These are phyloP conservation scores for Pluvialis apricaria DNA, from an alignment of 2,113 vertebrate species.

Conservation along the genomic window DNA sequence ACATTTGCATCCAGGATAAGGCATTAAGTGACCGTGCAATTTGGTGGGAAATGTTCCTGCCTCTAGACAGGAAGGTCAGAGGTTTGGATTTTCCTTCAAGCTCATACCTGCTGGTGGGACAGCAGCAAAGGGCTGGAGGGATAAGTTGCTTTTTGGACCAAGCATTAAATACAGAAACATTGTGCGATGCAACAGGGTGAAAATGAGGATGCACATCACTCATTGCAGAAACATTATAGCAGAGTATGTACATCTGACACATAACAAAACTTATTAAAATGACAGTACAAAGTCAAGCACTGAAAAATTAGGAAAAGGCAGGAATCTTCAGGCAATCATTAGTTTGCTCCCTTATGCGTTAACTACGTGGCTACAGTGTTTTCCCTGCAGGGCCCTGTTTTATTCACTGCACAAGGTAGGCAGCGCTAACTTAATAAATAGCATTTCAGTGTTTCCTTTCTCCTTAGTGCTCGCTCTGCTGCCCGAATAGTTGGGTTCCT, in stretches of 20 bases:
- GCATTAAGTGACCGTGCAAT: not conserved
- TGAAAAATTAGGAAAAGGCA: slow-evolving; percentile 38
- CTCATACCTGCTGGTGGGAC: not conserved
- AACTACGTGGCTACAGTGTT: not conserved
- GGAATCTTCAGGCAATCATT: slow-evolving; percentile 46
- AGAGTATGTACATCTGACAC: not conserved
- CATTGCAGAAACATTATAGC: not conserved
- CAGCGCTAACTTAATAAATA: not conserved
- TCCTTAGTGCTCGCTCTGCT: not conserved
- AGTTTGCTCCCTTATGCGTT: slow-evolving; percentile 2
- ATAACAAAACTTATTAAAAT: slow-evolving; percentile 45
- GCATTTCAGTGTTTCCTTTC: not conserved
- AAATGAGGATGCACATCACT: slow-evolving; percentile 18
- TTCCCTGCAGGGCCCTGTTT: slow-evolving; percentile 17
- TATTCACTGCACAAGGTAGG: not conserved
- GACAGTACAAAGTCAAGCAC: slow-evolving; percentile 32
- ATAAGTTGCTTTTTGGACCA: slow-evolving; percentile 1
- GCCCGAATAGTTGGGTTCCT: not conserved
- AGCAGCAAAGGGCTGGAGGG: not conserved
- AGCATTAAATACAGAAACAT: not conserved
- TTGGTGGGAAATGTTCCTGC: slow-evolving; percentile 15
- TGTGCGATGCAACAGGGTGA: not conserved
- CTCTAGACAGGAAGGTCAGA: not conserved
- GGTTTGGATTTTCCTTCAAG: not conserved
- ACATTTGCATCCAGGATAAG: slow-evolving; percentile 15